Evolutionary conservation across 2,888 invertebrate genomes (phyloP).

Genomic region (Pasiphila rectangulata): DNA sequence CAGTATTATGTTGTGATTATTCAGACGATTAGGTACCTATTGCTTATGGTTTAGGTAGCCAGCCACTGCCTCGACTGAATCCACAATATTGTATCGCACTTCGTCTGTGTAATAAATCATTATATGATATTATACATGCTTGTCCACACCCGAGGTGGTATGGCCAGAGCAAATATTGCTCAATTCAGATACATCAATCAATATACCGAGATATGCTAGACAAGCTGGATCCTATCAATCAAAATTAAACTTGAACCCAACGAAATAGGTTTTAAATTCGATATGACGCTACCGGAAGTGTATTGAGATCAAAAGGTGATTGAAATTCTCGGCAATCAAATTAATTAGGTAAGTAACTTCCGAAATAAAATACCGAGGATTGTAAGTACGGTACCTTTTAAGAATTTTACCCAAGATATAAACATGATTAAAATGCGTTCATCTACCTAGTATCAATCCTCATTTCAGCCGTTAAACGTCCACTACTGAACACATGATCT

Average conservation of each 20-base stretch:
- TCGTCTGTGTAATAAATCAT: conserved; percentile 22
- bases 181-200: conserved; percentile 11
- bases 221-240: conserved; percentile 3
- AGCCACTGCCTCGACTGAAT: conserved; percentile 21
- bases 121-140: conserved; percentile 11
- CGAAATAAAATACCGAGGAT: too few relatives aligned
- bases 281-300: too few relatives aligned
- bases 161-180: conserved; percentile 8
- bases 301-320: not conserved
- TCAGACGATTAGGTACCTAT: conserved; percentile 5
- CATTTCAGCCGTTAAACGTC: too few relatives aligned
- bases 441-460: too few relatives aligned
- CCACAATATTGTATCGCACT: conserved; percentile 1
- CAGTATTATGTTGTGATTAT: too few relatives aligned
- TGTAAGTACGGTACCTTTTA: too few relatives aligned
- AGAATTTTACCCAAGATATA: too few relatives aligned
- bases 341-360: too few relatives aligned
- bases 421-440: too few relatives aligned
- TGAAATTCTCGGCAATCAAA: too few relatives aligned
- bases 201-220: not conserved
- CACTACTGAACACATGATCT: too few relatives aligned
- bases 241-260: not conserved
- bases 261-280: not conserved
- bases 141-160: conserved; percentile 14
- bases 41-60: conserved; percentile 19